Evolutionary conservation across 2,113 vertebrate genomes (phyloP), one percentile per base, ranked within the genome.

Genomic region (Probosciger aterrimus): DNA sequence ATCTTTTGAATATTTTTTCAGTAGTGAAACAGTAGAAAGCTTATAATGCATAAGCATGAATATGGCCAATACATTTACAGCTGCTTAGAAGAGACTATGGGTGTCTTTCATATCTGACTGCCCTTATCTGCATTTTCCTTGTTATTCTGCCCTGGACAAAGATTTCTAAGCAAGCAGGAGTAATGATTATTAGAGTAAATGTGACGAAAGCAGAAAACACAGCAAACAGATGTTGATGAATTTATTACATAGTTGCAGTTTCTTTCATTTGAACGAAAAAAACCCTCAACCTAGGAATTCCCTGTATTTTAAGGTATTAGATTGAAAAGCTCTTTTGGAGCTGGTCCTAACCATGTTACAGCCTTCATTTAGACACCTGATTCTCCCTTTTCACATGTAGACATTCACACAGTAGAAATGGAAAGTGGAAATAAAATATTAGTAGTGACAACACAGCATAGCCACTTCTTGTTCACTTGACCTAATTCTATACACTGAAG

Each of bases 211-310:
- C 24, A 92, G 33, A 60, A 86, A 76, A 28, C 14, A 57, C 4
- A 50, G 24, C 43, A 76, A 67, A 44, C 5, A 64, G 6, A 6
- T 75, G 30, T 27, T 81, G 44, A 60, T 41, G 3, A 15, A 33
- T 64, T 60, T 83, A 12, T 71, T 82, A n/a, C 19, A 12, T 23
- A 71, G 35, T 35, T 71, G 16, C 13, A 25, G 6, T 68, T 71
- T 5, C 14, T 73, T 83, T 70, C 25, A 65, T 82, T 35, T 12
- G 4, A 83, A 30, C 46, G 19, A 64, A 88, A 78, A 41, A 75
- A 57, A 12, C 2, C 2, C 11, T 64, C 3, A 76, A 2, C 4
- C 17, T 86, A 65, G 4, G 6, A 71, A 33, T 25, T 1, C 7
- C n/a, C 3, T 35, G 18, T 37, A 12, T 89, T 71, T 73, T 50